A percentile compares a stretch with the other conserved stretches of the same genome.
Evolutionary conservation across 2,888 invertebrate species (phyloP).

Genomic region (Himalopsyche anomala): DNA sequence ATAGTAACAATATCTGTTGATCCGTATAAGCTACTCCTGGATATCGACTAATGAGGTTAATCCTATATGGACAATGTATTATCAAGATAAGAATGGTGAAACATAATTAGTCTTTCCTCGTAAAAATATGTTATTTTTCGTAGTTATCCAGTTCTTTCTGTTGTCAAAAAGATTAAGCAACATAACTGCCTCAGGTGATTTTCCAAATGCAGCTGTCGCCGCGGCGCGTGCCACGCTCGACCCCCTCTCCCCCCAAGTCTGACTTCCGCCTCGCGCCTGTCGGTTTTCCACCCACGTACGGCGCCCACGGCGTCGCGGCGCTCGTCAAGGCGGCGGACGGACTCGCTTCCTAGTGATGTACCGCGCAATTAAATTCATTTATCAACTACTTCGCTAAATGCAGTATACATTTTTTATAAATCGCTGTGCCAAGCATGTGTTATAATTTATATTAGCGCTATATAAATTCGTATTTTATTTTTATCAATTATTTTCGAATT

Average conservation of each 20-base stretch:
- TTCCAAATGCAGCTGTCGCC: constrained; percentile 63
- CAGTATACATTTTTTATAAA: neutral
- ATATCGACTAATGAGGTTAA: too few species aligned
- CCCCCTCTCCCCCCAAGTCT: constrained; percentile 55
- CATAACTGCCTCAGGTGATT: constrained; percentile 52
- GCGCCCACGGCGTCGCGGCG: constrained; percentile 61
- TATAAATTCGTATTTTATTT: too few species aligned
- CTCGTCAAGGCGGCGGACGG: constrained; percentile 60
- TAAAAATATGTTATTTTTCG: too few species aligned
- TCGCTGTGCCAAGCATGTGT: neutral
- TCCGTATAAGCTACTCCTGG: too few species aligned
- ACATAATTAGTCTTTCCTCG: too few species aligned
- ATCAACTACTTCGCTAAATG: too few species aligned
- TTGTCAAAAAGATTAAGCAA: too few species aligned
- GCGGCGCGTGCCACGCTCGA: constrained; percentile 70
- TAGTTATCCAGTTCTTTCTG: too few species aligned
- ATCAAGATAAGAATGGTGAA: too few species aligned
- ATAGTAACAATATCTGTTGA: too few species aligned
- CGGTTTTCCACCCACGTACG: constrained; percentile 60
- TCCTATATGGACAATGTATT: too few species aligned
- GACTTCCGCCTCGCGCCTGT: constrained; percentile 53
- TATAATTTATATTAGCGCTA: neutral
- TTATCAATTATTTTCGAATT: too few species aligned
- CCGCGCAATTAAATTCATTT: neutral
- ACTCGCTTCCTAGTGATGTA: neutral